phyloP scores from a whole-genome alignment of 2,797 vertebrate species.

The Adelosebastes latens region DNA sequence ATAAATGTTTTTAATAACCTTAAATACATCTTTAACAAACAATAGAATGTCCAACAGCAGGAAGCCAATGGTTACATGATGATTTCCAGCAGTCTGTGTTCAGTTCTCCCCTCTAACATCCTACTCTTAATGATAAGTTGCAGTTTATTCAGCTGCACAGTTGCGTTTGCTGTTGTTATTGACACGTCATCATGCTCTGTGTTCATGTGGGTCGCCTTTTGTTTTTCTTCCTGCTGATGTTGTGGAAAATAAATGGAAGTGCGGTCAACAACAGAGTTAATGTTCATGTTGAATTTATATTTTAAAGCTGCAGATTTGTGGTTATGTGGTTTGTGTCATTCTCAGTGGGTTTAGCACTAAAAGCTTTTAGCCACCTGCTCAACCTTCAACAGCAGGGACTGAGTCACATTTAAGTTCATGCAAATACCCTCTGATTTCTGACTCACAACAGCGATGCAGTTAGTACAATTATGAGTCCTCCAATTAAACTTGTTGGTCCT shows the following conservation, averaged over 20 bases:
- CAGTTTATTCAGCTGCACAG: constrained; percentile 2
- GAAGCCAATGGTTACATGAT: constrained; percentile 21
- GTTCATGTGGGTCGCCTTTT: background rate
- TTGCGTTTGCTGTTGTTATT: constrained; percentile 1
- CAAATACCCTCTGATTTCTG: background rate
- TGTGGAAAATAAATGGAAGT: constrained; percentile 10
- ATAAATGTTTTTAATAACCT: background rate
- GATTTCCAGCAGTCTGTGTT: constrained; percentile 9
- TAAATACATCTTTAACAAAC: constrained; percentile 21
- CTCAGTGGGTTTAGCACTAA: background rate
- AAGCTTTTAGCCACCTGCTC: background rate
- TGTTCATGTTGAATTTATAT: background rate
- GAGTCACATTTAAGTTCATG: background rate
- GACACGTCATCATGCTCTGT: background rate
- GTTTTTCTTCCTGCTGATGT: constrained; percentile 29
- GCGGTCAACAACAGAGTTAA: background rate
- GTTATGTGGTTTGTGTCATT: background rate
- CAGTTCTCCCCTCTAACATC: background rate
- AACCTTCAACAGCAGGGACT: background rate
- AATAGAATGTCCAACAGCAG: constrained; percentile 6
- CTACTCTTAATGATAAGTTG: background rate
- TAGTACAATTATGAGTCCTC: background rate
- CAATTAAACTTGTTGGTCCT: no score
- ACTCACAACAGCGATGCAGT: background rate
- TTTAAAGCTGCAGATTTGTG: background rate